These are phyloP conservation scores for Phorcus lineatus DNA, from an alignment of 2,888 invertebrate species.

Conservation along the genomic window DNA sequence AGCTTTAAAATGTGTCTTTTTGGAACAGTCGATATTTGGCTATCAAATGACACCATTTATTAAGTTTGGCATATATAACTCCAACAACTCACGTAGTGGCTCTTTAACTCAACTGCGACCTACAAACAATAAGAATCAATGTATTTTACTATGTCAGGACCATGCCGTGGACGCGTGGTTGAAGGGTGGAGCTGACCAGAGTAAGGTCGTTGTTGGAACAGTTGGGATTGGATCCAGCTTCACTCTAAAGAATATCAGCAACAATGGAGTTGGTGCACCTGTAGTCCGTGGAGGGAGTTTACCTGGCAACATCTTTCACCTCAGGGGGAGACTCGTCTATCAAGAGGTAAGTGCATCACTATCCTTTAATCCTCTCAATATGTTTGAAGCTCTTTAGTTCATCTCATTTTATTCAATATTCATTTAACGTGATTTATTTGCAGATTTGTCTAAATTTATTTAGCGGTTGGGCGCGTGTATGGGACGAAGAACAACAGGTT, in stretches of 20 bases:
- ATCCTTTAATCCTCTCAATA: too few species aligned
- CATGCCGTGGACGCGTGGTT: slow-evolving; percentile 16
- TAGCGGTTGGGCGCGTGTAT: background rate
- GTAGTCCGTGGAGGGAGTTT: background rate
- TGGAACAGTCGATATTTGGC: too few species aligned
- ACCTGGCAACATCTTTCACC: background rate
- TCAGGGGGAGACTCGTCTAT: slow-evolving; percentile 3
- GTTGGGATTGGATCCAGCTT: slow-evolving; percentile 22
- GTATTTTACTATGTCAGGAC: too few species aligned
- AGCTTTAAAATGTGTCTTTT: too few species aligned
- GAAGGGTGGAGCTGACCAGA: background rate
- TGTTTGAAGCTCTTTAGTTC: too few species aligned
- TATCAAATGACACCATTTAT: too few species aligned
- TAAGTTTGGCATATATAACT: too few species aligned
- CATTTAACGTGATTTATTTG: background rate
- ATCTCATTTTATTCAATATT: too few species aligned
- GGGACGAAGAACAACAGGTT: slow-evolving; percentile 1
- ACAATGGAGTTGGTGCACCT: slow-evolving; percentile 1
- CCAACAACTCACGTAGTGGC: too few species aligned
- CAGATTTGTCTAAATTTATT: background rate
- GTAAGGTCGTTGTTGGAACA: slow-evolving; percentile 22
- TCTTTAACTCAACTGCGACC: too few species aligned
- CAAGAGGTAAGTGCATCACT: background rate
- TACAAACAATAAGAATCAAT: too few species aligned
- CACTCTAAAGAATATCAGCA: background rate